Base-by-base conservation (phyloP, 2,888 invertebrate genomes). In the Synanthedon andrenaeformis region DNA sequence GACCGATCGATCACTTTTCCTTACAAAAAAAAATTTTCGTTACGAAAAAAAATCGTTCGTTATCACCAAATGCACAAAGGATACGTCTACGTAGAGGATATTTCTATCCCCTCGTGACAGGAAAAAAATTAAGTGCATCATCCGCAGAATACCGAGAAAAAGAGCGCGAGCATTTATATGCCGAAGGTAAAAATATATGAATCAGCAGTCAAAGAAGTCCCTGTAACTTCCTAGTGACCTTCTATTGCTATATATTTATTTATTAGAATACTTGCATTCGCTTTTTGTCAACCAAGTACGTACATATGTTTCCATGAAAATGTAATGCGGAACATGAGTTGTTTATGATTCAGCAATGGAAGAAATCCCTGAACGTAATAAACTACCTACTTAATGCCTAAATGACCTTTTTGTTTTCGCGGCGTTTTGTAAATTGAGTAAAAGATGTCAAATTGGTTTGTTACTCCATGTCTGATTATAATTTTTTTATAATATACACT, bases 141-240 rank as follows among this genome's bases (percentile, higher is more conserved):
- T 13, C 45, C 45, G 45, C 45, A 4, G 8, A 45, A 8, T 45
- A 45, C 45, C 8, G 45, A 45, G 45, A 45, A 45, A n/a, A 13
- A 23, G 19, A 23, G 23, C 23, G 23, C 5, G 45, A 45, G 3
- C 14, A 14, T n/a, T 45, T 13, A 45, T 14, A 45, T 14, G 45
- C 4, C 12, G 13, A 45, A 45, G 45, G 45, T 45, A 45, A 45
- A 45, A n/a, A 45, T 45, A n/a, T 13, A 45, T 45, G 45, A 45
- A 45, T 45, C 45, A 45, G 1, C n/a, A 13, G 13, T 45, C 6
- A 45, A 14, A 13, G 45, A 45, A 45, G 14, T 45, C 45, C 45
- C 45, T 5, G 42, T 51, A 28, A 52, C 50, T 55, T 50, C 52
- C 55, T 51, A 41, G 50, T 52, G 54, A 50, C 54, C 54, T 54